Evolutionary conservation across 2,797 vertebrate species (phyloP).

Genomic region (Intellagama lesueurii): DNA sequence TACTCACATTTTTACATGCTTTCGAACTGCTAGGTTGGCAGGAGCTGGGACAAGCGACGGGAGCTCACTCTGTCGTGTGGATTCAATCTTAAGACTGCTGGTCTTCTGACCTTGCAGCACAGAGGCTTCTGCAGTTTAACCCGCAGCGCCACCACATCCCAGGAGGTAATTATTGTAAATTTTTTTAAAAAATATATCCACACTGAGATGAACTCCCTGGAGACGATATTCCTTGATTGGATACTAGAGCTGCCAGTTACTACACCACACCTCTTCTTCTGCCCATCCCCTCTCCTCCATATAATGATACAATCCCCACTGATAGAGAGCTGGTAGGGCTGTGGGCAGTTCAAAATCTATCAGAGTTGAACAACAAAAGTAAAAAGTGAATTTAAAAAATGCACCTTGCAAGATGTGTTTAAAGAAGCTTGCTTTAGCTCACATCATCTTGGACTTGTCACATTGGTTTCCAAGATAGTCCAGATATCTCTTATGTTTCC

Average conservation of each 20-base stretch:
- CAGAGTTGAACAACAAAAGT: neutral
- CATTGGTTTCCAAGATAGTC: neutral
- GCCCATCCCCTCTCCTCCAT: neutral
- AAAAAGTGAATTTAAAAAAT: neutral
- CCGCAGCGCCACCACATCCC: too few species aligned
- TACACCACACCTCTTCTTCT: neutral
- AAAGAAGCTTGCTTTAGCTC: neutral
- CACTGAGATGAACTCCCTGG: neutral
- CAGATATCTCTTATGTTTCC: neutral
- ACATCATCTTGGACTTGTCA: neutral
- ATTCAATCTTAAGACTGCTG: too few species aligned
- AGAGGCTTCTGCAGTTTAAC: too few species aligned
- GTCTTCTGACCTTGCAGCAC: too few species aligned
- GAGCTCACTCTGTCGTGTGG: too few species aligned
- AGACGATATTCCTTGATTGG: neutral
- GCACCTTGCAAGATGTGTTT: too few species aligned
- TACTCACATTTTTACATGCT: too few species aligned
- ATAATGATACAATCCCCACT: neutral
- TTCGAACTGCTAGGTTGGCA: too few species aligned
- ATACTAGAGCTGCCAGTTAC: neutral
- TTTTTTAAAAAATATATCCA: too few species aligned
- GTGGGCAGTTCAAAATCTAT: neutral
- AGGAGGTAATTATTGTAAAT: too few species aligned
- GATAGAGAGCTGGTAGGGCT: neutral
- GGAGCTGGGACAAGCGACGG: too few species aligned